Evolutionary conservation across 2,797 vertebrate genomes (phyloP), one percentile per base, ranked within the genome.

Genomic region (Lacerta agilis): DNA sequence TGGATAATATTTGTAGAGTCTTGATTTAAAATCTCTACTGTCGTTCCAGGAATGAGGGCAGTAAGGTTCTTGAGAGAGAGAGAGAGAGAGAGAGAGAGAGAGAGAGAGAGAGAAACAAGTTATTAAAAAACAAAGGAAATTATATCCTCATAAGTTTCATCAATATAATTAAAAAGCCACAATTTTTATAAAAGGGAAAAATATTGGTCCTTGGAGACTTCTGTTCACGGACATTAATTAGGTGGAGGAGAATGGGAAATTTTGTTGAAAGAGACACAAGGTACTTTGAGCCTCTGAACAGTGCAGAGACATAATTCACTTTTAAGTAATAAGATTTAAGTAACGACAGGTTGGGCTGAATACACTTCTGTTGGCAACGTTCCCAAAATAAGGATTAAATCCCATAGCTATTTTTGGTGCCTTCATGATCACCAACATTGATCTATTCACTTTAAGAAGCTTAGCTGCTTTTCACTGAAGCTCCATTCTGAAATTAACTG

Each of bases 1-100:
- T 99, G 98, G n/a, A 99, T 98, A 27, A 99, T 98, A 87, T 99
- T 99, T 96, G 98, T 98, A 29, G 99, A 99, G 95, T 99, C 98
- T 96, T 97, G 97, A 82, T 99, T 98, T 92, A 99, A 96, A 96
- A 99, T 99, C 94, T 99, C 99, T 49, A 99, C 99, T 0, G 98
- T 99, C 1, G 99, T 99, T 91, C 99, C 98, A 69, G 99, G 99
- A 88, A 99, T 99, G 89, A 99, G 95, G 0, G 97, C 97, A 0
- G 98, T 99, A 49, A 99, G 98, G 91, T 99, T 98, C 98, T 99
- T 0, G 0, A 15, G 27, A 82, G 3, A 45, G 36, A 49, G 76
- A 10, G 64, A 33, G 5, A 33, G 72, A 8, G 61, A 76, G 90
- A 67, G 0, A 15, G 2, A 79, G 58, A 89, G 38, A 82, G 33